Percentiles rank a stretch among this genome's conserved stretches.
Evolutionary conservation across 2,888 invertebrate genomes (phyloP).

Genomic region (Conops quadrifasciatus): DNA sequence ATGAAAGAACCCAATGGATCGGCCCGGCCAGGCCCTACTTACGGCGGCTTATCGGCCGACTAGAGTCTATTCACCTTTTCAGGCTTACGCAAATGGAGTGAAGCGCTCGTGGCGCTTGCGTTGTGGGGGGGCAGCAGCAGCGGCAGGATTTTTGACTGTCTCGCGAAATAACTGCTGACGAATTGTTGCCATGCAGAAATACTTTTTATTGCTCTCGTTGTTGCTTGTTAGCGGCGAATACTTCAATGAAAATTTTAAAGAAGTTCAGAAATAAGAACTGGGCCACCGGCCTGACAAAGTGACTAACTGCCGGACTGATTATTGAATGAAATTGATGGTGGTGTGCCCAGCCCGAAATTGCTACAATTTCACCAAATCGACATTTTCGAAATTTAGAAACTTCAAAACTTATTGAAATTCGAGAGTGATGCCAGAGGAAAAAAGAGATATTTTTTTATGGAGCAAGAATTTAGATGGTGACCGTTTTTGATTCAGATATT

Average conservation of each 20-base stretch:
- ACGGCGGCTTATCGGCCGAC: not conserved
- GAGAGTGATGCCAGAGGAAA: constrained; percentile 21
- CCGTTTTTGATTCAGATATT: constrained; percentile 11
- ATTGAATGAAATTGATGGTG: not conserved
- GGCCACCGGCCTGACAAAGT: constrained; percentile 47
- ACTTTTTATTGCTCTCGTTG: not conserved
- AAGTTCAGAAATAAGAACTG: constrained; percentile 46
- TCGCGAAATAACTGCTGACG: too few relatives aligned
- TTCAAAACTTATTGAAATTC: constrained; percentile 28
- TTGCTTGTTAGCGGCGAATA: constrained; percentile 42
- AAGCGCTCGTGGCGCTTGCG: constrained; percentile 30
- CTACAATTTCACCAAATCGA: constrained; percentile 20
- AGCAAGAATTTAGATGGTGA: not conserved
- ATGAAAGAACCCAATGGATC: not conserved
- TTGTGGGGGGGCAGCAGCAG: not conserved
- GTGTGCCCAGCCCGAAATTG: not conserved
- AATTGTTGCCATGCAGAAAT: not conserved
- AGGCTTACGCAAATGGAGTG: constrained; percentile 10
- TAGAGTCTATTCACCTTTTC: constrained; percentile 45
- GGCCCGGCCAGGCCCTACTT: not conserved
- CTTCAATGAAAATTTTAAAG: constrained; percentile 52
- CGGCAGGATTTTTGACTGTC: not conserved
- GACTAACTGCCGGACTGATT: constrained; percentile 34
- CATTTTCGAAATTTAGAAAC: constrained; percentile 5
- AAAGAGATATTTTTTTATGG: constrained; percentile 14